Base-by-base conservation (phyloP, 2,888 invertebrate species). In the Adineta ricciae region DNA sequence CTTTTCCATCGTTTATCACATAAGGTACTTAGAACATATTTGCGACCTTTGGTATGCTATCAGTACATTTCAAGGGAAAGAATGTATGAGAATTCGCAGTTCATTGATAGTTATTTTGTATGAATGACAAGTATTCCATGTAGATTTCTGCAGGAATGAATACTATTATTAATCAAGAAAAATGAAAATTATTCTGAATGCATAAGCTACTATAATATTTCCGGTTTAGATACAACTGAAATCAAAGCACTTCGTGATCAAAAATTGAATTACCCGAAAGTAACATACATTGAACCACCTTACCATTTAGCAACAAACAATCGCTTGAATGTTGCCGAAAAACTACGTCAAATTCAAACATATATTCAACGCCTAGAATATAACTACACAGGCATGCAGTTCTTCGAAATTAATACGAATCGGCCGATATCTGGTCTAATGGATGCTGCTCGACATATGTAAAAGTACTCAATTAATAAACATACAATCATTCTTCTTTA, bases 331-430 rank as follows among this genome's bases (percentile, higher is more conserved):
- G 50, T 83, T 52, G 19, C 11, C 9, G 73, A 85, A 56, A 85
- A 85, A 85, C 54, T 83, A 78, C 83, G 84, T 54, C 73, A 84
- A 84, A 85, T 85, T 36, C 84, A 85, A 85, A 52, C 52, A n/a
- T 85, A 84, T 56, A 54, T 85, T 54, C 78, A 85, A 54, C 73
- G 83, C 56, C 64, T 85, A 32, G 72, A 85, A 54, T 85, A 85
- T 27, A 85, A 85, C 36, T 83, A 85, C 41, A 85, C 85, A n/a
- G 85, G 85, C 24, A 90, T 90, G 56, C 90, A 91, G 87, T 90
- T 91, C 87, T 91, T 89, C 88, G 90, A 90, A 86, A 89, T 91
- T 46, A 87, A 88, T 85, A 90, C 91, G 87, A 88, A 89, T 84
- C 87, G 90, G 83, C 90, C 90, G 84, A 86, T 90, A 32, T 88